Evolutionary conservation across 2,113 vertebrate genomes (phyloP), one percentile per base, ranked within the genome.

Genomic region (Cnemophilus loriae): DNA sequence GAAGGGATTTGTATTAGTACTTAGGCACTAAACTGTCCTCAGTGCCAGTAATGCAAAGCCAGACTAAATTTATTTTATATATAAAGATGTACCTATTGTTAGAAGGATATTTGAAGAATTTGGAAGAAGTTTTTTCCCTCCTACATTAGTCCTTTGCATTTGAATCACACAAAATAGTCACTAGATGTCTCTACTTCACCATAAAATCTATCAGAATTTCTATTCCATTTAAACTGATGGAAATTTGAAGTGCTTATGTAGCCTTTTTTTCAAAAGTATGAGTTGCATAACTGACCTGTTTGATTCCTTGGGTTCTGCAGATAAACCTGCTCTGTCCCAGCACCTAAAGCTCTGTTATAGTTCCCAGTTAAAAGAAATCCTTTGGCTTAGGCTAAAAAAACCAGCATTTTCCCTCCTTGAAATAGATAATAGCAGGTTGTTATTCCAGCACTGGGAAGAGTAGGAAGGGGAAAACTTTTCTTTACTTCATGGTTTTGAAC

Each of bases 171-270:
- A 39, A 64, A 89, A 41, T 23, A n/a, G 42, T 57, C 90, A 52
- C 92, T 89, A 96, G 94, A 55, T 96, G 92, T 68, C 95, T 69
- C 92, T 68, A 19, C 23, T 33, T 41, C 16, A 20, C 37, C 44
- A 20, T 18, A 64, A 89, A 80, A 71, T 14, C 8, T 4, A 44
- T 49, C 37, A 60, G 28, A 47, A 75, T 69, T 28, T 42, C 1
- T 37, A 21, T 9, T 63, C 12, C 24, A 4, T 46, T 37, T 61
- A 21, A 91, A 61, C 9, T 3, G 60, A 42, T 30, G 21, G 60
- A 49, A 37, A 28, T 22, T 6, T 60, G 20, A 21, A 28, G 67
- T 23, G 14, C 3, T 42, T 61, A 32, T 26, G 18, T 7, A 73
- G 28, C 4, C 3, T 59, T 46, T 46, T 46, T 19, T 16, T 4